Evolutionary conservation across 2,888 invertebrate species (phyloP).

Genomic region (Cantharis nigra): DNA sequence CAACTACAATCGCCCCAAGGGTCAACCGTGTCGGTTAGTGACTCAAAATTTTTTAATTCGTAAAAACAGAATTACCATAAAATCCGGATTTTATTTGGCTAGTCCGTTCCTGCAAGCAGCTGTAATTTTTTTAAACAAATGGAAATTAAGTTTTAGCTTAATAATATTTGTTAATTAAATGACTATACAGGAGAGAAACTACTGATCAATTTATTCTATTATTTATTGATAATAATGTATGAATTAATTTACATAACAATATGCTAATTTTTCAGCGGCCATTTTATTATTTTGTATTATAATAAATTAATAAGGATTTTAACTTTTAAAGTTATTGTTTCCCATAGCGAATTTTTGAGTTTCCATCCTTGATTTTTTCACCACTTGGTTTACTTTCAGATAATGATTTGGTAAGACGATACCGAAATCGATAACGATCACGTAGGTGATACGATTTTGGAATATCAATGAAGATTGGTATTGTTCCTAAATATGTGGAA

Average conservation of each 20-base stretch:
- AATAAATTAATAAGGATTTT: not conserved
- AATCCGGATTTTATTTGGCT: not conserved
- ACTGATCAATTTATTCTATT: not conserved
- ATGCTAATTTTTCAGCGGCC: not conserved
- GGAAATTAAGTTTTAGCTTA: not conserved
- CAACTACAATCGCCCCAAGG: not conserved
- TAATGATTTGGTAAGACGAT: not conserved
- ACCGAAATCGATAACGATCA: slow-evolving; percentile 29
- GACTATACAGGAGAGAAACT: not conserved
- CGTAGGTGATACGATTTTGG: slow-evolving; percentile 17
- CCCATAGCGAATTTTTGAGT: not conserved
- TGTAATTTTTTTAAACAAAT: not conserved
- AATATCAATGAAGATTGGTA: slow-evolving; percentile 19
- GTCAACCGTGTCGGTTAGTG: not conserved
- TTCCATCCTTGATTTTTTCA: not conserved
- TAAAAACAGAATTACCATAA: not conserved
- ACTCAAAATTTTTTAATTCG: not conserved
- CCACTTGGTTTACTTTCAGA: not conserved
- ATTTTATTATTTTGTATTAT: not conserved
- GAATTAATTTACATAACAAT: not conserved
- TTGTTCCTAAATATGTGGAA: slow-evolving; percentile 15
- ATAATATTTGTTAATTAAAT: not conserved
- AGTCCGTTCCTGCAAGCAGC: not conserved
- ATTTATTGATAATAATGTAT: not conserved
- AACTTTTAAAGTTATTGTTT: not conserved